Evolutionary conservation across 2,888 invertebrate genomes (phyloP).

Genomic region (Caenorhabditis doughertyi): DNA sequence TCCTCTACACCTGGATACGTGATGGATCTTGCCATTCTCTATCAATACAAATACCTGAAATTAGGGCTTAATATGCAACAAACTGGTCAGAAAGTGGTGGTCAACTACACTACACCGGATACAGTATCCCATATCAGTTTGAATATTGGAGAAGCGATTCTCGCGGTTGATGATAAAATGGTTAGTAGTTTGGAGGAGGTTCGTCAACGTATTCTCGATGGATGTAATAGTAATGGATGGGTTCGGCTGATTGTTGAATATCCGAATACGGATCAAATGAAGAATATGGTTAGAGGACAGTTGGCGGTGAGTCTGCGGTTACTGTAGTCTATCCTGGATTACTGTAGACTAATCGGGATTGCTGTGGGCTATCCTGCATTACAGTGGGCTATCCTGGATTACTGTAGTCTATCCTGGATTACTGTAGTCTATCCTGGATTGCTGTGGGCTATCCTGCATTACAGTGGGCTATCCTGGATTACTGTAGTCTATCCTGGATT

Average conservation of each 20-base stretch:
- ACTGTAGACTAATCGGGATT: too few species aligned
- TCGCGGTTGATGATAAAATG: conserved; percentile 16
- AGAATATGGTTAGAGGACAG: conserved; percentile 36
- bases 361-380: too few species aligned
- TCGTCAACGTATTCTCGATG: conserved; percentile 7
- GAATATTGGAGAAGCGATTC: conserved; percentile 46
- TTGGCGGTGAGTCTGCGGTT: conserved; percentile 31
- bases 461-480: too few species aligned
- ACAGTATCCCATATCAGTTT: conserved; percentile 17
- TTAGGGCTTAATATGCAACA: conserved; percentile 40
- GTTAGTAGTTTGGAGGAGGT: conserved; percentile 14
- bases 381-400: too few species aligned
- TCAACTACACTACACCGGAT: conserved; percentile 47
- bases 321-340: too few species aligned
- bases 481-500: too few species aligned
- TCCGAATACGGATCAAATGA: conserved; percentile 34
- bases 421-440: too few species aligned
- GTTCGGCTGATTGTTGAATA: conserved; percentile 27
- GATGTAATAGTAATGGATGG: conserved; percentile 15
- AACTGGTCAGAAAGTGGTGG: conserved; percentile 2
- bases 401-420: too few species aligned
- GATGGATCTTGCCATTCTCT: conserved; percentile 20
- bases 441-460: too few species aligned
- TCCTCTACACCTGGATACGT: neutral
- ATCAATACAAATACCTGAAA: conserved; percentile 38